Conservation (phyloP, 92 coral and sea anemone species). For the Paramuricea clavata region DNA sequence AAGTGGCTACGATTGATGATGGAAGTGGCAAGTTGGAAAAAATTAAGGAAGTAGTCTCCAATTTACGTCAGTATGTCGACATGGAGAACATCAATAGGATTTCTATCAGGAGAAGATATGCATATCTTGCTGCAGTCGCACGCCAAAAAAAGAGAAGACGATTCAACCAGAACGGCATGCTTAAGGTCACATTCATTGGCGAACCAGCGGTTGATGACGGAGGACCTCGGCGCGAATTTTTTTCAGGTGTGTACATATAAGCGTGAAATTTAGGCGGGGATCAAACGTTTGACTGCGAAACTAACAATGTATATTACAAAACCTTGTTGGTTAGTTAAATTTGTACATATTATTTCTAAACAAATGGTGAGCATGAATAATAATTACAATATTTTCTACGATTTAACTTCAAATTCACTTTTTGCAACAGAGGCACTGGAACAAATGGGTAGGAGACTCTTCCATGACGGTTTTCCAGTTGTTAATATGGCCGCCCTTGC, state of each 20-base stretch:
- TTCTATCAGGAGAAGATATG: conserved; percentile 31
- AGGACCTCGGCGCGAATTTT: too few species aligned
- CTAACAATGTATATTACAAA: too few species aligned
- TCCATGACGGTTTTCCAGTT: not conserved
- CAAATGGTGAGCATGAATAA: too few species aligned
- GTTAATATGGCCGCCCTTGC: conserved; percentile 20
- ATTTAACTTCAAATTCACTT: too few species aligned
- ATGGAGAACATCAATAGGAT: not conserved
- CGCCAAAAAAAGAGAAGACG: not conserved
- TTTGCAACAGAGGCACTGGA: not conserved
- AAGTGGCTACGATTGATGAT: conserved; percentile 9
- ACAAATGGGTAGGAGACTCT: conserved; percentile 16
- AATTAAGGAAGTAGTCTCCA: conserved; percentile 12
- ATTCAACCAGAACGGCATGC: conserved; percentile 6
- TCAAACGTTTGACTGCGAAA: too few species aligned
- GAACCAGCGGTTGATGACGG: too few species aligned
- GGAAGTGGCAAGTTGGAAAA: conserved; percentile 26
- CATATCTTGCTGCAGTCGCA: not conserved
- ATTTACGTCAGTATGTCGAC: not conserved
- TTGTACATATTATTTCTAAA: too few species aligned
- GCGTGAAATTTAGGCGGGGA: too few species aligned
- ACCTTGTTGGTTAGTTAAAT: too few species aligned
- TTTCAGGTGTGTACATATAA: too few species aligned
- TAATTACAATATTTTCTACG: too few species aligned
- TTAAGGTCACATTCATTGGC: conserved; percentile 27